A percentile compares a stretch with the other conserved stretches of the same genome.
Evolutionary conservation across 2,113 vertebrate species (phyloP).

Genomic region (Origma solitaria): DNA sequence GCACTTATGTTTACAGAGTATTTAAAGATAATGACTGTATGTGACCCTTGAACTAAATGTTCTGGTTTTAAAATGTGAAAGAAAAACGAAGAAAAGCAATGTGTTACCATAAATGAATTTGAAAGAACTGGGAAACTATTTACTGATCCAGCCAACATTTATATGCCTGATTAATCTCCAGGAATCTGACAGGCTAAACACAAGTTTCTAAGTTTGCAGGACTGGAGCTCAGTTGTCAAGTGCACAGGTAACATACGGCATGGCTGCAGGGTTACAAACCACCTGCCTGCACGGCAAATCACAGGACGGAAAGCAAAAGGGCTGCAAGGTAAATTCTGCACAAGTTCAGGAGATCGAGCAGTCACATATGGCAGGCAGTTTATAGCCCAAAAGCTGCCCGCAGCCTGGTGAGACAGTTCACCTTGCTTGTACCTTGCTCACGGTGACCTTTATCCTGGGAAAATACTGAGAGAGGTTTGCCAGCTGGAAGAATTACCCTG

Average conservation of each 20-base stretch:
- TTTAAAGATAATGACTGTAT: conserved; percentile 37
- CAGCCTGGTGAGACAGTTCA: neutral
- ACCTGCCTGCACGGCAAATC: neutral
- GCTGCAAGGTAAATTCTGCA: neutral
- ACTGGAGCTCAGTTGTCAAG: neutral
- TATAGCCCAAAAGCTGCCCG: neutral
- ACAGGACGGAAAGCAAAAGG: neutral
- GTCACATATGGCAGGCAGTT: neutral
- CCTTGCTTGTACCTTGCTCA: neutral
- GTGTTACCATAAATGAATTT: conserved; percentile 18
- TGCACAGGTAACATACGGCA: neutral
- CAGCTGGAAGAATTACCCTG: neutral
- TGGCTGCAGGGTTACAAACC: neutral
- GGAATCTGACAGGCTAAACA: neutral
- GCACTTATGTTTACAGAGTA: neutral
- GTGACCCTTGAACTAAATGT: conserved; percentile 6
- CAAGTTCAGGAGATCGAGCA: neutral
- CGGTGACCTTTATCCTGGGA: neutral
- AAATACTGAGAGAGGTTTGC: neutral
- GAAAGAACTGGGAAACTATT: conserved; percentile 31
- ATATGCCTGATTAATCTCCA: neutral
- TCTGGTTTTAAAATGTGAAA: conserved; percentile 18
- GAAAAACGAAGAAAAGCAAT: conserved; percentile 27
- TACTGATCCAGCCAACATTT: conserved; percentile 7
- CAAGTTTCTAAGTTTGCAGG: neutral